phyloP scores from a whole-genome alignment of 2,888 invertebrate species.

The Agrochola lota region DNA sequence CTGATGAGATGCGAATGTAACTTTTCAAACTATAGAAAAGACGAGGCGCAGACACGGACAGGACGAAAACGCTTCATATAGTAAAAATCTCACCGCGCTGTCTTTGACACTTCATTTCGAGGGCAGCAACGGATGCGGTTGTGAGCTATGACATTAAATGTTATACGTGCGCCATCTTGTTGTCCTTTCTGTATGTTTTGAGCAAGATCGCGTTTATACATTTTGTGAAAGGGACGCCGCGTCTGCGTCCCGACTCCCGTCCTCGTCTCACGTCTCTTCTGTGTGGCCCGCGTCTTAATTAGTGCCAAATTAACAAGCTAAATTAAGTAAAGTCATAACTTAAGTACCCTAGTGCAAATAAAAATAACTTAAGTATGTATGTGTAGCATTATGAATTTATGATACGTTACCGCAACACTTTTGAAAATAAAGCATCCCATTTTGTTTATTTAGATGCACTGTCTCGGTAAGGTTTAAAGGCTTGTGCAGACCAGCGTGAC shows the following conservation, averaged over 20 bases:
- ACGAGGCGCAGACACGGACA: too few relatives aligned
- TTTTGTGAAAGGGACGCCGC: neutral
- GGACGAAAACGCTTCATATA: too few relatives aligned
- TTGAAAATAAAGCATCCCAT: constrained; percentile 19
- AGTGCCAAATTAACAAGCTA: neutral
- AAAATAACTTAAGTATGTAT: neutral
- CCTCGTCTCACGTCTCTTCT: neutral
- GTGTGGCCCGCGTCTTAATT: too few relatives aligned
- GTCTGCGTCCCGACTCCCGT: neutral
- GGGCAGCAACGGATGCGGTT: neutral
- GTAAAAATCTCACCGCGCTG: too few relatives aligned
- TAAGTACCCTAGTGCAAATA: too few relatives aligned
- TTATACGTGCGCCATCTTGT: neutral
- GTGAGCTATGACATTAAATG: too few relatives aligned
- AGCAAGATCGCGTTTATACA: neutral
- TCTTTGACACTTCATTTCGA: too few relatives aligned
- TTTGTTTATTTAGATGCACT: constrained; percentile 30
- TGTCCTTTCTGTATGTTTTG: too few relatives aligned
- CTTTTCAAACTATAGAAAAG: neutral
- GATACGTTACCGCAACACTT: neutral
- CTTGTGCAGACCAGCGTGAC: too few relatives aligned
- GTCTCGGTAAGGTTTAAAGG: constrained; percentile 27
- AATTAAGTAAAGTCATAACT: neutral
- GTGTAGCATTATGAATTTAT: neutral
- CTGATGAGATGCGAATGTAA: neutral